Conservation (phyloP, 2,888 invertebrate genomes). For the Chironomus riparius region DNA sequence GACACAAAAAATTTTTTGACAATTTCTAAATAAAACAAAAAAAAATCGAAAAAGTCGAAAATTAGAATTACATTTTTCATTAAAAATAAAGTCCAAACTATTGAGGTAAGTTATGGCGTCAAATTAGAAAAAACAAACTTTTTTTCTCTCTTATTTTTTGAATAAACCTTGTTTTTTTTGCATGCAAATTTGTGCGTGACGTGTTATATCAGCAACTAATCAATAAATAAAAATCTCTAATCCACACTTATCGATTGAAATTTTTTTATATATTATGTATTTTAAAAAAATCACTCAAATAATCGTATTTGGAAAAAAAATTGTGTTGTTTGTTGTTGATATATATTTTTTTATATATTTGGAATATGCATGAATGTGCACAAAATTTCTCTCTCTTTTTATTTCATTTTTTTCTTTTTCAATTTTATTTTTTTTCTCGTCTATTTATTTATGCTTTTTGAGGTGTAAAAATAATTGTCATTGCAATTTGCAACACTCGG, state of each 20-base stretch:
- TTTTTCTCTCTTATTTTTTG: conserved; percentile 18
- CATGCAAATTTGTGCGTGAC: conserved; percentile 43
- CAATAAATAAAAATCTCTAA: conserved; percentile 11
- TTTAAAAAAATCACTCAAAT: background rate
- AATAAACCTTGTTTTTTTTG: conserved; percentile 41
- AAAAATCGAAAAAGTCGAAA: conserved; percentile 10
- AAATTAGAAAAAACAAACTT: background rate
- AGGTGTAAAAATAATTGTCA: too few relatives aligned
- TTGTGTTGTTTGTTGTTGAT: conserved; percentile 46
- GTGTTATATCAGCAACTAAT: conserved; percentile 26
- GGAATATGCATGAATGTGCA: conserved; percentile 22
- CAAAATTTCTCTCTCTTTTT: background rate
- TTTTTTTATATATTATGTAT: background rate
- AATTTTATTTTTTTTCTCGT: background rate
- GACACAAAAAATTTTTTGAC: conserved; percentile 28
- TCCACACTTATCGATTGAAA: background rate
- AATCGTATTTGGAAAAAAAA: background rate
- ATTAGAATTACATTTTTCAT: conserved; percentile 25
- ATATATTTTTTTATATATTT: conserved; percentile 34
- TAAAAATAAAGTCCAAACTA: conserved; percentile 5
- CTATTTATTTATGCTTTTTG: background rate
- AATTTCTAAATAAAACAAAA: conserved; percentile 20
- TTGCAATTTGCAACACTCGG: too few relatives aligned
- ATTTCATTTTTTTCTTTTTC: background rate
- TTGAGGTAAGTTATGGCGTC: conserved; percentile 22